Conservation (phyloP, 23 tunicate species). For the Trididemnum miniatum region DNA sequence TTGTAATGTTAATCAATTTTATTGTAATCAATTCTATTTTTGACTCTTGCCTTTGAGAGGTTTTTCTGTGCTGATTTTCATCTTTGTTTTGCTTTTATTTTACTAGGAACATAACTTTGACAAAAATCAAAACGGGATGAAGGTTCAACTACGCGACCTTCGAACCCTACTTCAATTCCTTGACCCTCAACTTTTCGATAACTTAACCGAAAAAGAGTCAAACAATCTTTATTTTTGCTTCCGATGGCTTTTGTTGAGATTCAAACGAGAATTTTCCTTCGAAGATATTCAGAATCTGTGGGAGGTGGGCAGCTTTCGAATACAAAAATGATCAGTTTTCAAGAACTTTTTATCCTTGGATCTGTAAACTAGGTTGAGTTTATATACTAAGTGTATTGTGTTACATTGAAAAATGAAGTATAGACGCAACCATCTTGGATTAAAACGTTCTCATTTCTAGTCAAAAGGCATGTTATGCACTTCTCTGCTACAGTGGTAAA, state of each 20-base stretch:
- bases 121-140: constrained; percentile 80
- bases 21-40: too few relatives aligned
- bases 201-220: constrained; percentile 70
- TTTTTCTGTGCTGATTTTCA: not conserved
- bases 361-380: too few relatives aligned
- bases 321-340: too few relatives aligned
- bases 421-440: too few relatives aligned
- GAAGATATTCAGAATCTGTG: constrained; percentile 87
- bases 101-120: constrained; percentile 87
- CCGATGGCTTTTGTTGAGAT: constrained; percentile 86
- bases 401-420: too few relatives aligned
- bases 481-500: too few relatives aligned
- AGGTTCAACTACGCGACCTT: constrained; percentile 70
- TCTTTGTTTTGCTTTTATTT: not conserved
- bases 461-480: too few relatives aligned
- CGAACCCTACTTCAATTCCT: constrained; percentile 58
- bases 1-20: too few relatives aligned
- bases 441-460: too few relatives aligned
- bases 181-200: constrained; percentile 74
- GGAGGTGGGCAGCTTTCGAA: too few relatives aligned
- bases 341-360: too few relatives aligned
- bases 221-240: constrained; percentile 89
- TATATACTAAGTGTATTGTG: too few relatives aligned
- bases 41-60: not conserved
- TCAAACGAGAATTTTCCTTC: constrained; percentile 88